A percentile compares a stretch with the other conserved stretches of the same genome.
phyloP scores from a whole-genome alignment of 2,888 invertebrate genomes.

The Dione juno region DNA sequence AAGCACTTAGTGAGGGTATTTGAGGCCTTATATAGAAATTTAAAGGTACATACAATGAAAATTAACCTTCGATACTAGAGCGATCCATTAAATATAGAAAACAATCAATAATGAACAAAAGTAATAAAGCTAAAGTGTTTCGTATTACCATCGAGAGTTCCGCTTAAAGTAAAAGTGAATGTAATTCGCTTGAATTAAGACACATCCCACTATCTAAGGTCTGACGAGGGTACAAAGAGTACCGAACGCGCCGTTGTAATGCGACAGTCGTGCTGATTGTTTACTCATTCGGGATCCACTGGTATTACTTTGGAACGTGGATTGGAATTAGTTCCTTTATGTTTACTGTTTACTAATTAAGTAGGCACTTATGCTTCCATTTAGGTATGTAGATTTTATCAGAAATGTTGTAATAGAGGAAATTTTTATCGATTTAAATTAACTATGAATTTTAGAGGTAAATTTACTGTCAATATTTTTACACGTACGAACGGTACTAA shows the following conservation, averaged over 20 bases:
- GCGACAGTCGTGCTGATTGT: slow-evolving; percentile 32
- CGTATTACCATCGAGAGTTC: slow-evolving; percentile 33
- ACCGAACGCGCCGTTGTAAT: slow-evolving; percentile 33
- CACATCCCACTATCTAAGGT: slow-evolving; percentile 37
- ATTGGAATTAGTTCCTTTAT: neutral
- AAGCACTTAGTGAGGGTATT: no score
- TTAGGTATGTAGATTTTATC: neutral
- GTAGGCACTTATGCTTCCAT: neutral
- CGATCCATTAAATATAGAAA: neutral
- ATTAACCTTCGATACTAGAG: neutral
- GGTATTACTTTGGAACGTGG: neutral
- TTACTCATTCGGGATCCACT: slow-evolving; percentile 19
- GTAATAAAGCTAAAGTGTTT: slow-evolving; percentile 34
- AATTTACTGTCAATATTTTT: no score
- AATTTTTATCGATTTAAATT: no score
- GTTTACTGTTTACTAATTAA: neutral
- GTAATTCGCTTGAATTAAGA: slow-evolving; percentile 44
- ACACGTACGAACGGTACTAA: no score
- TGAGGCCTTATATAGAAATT: neutral
- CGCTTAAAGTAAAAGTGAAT: slow-evolving; percentile 25
- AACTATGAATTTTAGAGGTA: no score
- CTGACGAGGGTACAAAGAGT: slow-evolving; percentile 33
- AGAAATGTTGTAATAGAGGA: no score
- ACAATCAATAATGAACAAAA: slow-evolving; percentile 32
- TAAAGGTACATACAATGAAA: neutral